Conservation (phyloP, 1,140 invertebrate species). For the Macrosteles quadrilineatus region DNA sequence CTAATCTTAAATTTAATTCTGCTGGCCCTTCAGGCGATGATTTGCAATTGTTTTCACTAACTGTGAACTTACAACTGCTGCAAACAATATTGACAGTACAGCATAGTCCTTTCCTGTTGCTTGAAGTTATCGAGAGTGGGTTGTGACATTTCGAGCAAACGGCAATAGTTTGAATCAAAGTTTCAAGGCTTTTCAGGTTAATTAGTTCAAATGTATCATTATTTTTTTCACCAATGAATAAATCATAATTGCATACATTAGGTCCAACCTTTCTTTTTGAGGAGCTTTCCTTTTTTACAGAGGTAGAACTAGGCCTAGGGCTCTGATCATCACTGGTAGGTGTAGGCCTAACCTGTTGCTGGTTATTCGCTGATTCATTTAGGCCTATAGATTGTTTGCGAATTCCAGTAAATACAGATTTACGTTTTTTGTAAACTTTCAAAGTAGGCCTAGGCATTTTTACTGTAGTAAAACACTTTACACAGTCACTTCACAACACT, state of each 20-base stretch:
- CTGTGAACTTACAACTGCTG: not conserved
- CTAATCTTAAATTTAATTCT: slow-evolving; percentile 17
- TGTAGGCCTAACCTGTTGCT: not conserved
- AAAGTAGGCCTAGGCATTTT: not conserved
- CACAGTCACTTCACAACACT: no score
- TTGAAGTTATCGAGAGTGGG: not conserved
- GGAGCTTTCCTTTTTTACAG: not conserved
- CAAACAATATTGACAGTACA: not conserved
- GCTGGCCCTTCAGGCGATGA: not conserved
- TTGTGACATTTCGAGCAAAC: not conserved
- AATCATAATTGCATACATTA: not conserved
- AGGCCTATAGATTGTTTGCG: not conserved
- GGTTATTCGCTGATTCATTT: not conserved
- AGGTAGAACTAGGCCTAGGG: not conserved
- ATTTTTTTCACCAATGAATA: not conserved
- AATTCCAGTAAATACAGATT: not conserved
- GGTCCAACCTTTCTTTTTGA: not conserved
- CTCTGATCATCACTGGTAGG: not conserved
- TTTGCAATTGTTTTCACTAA: not conserved
- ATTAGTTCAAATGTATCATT: not conserved
- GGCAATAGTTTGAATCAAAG: not conserved
- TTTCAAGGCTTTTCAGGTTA: not conserved
- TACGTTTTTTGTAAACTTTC: not conserved
- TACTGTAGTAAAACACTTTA: no score
- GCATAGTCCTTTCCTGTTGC: not conserved